These are phyloP conservation scores for Phragmatobia fuliginosa DNA, from an alignment of 2,888 invertebrate genomes.

Conservation along the genomic window DNA sequence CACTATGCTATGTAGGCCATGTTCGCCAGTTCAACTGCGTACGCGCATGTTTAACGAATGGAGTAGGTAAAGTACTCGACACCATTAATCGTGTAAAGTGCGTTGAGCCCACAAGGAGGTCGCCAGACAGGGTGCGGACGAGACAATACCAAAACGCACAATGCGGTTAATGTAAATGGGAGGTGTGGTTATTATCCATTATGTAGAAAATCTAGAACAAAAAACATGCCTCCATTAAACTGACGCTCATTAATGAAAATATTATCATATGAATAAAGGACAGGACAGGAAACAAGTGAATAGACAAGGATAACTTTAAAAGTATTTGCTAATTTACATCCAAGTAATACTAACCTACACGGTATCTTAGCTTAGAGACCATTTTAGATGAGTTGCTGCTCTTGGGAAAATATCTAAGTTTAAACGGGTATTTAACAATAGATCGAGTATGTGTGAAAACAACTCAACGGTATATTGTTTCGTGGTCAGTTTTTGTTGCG, in stretches of 20 bases:
- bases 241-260: conserved; percentile 9
- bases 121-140: conserved; percentile 55
- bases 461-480: background rate
- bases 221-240: conserved; percentile 31
- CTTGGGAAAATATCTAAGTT: background rate
- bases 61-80: conserved; percentile 42
- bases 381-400: background rate
- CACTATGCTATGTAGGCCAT: conserved; percentile 31
- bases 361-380: background rate
- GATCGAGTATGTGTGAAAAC: background rate
- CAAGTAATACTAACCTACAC: background rate
- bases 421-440: background rate
- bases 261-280: background rate
- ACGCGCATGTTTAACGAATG: conserved; percentile 41
- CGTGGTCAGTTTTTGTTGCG: background rate
- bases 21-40: conserved; percentile 27
- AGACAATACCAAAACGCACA: conserved; percentile 51
- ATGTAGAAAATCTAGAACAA: conserved; percentile 22
- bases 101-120: conserved; percentile 54
- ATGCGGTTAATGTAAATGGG: conserved; percentile 39
- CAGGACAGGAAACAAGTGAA: background rate
- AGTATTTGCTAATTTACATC: background rate
- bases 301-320: background rate
- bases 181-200: conserved; percentile 36
- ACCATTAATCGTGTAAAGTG: conserved; percentile 46